Base-by-base conservation (phyloP, 2,113 vertebrate genomes). In the Atrichornis clamosus region DNA sequence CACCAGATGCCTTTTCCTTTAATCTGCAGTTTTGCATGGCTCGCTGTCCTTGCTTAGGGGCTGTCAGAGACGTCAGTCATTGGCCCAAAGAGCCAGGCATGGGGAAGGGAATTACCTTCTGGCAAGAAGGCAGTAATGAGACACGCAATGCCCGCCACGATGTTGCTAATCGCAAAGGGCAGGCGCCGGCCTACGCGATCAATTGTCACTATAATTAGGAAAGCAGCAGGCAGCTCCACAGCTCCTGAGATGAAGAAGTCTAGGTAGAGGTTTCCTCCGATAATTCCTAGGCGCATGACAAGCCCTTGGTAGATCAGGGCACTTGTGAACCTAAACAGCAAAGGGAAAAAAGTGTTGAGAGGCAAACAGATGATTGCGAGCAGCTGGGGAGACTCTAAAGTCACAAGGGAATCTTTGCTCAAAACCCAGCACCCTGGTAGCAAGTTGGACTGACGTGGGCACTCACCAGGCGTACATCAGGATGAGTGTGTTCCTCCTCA, bases 381-480 rank as follows among this genome's bases (percentile, higher is more conserved):
- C 33, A 30, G 7, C 23, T 19, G 30, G n/a, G 79, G 70, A 70
- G 13, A 30, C 33, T 35, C 24, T 70, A 18, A 58, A 49, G 13
- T 14, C 87, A 58, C 19, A 33, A 81, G 63, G 39, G 18, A 39
- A 13, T 39, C 55, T 35, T 42, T 55, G 59, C 60, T 74, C 32
- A 13, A 75, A 70, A 30, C 4, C 11, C 33, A 5, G 3, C 4
- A 0, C 5, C 21, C 37, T 24, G 33, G 28, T 46, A 58, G 49
- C 6, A 35, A 42, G 12, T 2, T 50, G 59, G 21, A 56, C 49
- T 46, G 56, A 49, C 4, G 2, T 6, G 30, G 56, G 41, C 28
- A 97, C 98, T 98, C 97, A 99, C 99, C 99, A 99, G 96, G 98
- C 99, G 7, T 98, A 99, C 98, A 99, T 99, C 63, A 99, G 97